These are phyloP conservation scores for Spheniscus humboldti DNA, from an alignment of 2,797 vertebrate species.

Conservation along the genomic window DNA sequence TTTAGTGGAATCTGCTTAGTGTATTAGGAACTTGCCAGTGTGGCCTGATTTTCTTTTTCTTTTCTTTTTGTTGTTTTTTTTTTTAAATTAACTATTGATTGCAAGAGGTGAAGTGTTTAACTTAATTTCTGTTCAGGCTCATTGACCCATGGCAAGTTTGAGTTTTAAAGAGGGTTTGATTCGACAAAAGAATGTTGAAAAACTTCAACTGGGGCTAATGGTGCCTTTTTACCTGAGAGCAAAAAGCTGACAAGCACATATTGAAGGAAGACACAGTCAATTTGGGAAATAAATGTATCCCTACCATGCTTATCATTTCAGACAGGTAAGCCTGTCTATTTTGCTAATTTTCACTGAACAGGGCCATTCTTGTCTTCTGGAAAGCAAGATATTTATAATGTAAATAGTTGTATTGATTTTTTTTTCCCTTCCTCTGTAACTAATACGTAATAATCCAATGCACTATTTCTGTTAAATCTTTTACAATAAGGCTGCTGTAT, in stretches of 20 bases:
- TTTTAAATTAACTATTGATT: not conserved
- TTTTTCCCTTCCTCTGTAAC: conserved; percentile 46
- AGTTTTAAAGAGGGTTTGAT: not conserved
- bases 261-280: conserved; percentile 1
- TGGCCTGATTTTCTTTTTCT: not conserved
- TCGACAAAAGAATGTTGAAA: conserved; percentile 41
- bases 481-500: conserved; percentile 19
- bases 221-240: conserved; percentile 22
- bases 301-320: not conserved
- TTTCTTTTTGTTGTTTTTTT: not conserved
- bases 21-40: not conserved
- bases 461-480: conserved; percentile 27
- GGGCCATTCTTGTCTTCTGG: conserved; percentile 55
- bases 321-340: conserved; percentile 18
- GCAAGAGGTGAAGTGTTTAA: not conserved
- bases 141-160: not conserved
- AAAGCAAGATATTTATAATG: conserved; percentile 57
- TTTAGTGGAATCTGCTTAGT: not conserved
- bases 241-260: not conserved
- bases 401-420: conserved; percentile 65
- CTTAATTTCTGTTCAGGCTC: conserved; percentile 13
- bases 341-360: conserved; percentile 43
- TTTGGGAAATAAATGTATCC: not conserved
- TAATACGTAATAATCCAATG: conserved; percentile 47
- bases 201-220: conserved; percentile 32